phyloP scores from a whole-genome alignment of 2,797 vertebrate species.

The Limnodromus scolopaceus region DNA sequence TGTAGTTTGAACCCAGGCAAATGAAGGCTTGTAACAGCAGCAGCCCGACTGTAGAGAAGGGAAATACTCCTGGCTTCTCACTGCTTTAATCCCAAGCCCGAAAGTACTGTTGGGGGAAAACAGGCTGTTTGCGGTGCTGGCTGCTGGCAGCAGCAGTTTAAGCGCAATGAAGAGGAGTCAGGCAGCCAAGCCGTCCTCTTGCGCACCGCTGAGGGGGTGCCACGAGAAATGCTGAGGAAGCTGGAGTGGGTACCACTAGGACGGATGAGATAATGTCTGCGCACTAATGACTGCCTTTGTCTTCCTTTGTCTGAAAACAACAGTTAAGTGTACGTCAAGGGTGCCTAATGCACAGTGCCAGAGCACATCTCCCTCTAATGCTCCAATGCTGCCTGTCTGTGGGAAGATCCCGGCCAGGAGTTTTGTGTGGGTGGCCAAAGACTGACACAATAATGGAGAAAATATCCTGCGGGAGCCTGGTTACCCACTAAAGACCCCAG shows the following conservation, averaged over 20 bases:
- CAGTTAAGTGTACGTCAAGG: neutral
- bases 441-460: neutral
- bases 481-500: neutral
- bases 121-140: neutral
- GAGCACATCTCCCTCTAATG: neutral
- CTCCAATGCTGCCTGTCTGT: accelerated
- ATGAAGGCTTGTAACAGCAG: neutral
- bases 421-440: neutral
- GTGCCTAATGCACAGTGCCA: neutral
- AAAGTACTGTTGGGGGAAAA: neutral
- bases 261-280: constrained; percentile 25
- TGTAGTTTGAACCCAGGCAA: neutral
- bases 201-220: neutral
- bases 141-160: neutral
- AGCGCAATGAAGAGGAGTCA: neutral
- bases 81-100: neutral
- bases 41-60: neutral
- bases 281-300: neutral
- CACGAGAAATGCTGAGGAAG: neutral
- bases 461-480: neutral
- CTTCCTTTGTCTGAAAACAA: constrained; percentile 23
- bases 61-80: neutral
- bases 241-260: neutral
- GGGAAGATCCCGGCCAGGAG: neutral
- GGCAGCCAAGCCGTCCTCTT: neutral